Evolutionary conservation across 2,113 vertebrate genomes (phyloP).

Genomic region (human (Homo sapiens)): DNA sequence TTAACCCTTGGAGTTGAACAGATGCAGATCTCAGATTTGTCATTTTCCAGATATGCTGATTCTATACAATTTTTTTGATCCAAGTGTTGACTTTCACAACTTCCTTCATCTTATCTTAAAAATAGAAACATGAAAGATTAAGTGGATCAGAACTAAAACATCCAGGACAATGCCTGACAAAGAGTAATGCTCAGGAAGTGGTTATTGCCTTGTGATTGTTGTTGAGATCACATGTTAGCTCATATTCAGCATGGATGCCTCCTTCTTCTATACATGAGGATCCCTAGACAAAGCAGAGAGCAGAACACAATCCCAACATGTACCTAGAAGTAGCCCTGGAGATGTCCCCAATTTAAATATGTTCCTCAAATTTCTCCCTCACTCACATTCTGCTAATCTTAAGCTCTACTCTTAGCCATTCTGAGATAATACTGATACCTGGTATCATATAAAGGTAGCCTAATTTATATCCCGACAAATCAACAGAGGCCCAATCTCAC

Average conservation of each 20-base stretch:
- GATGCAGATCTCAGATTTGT: not conserved
- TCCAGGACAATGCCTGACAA: not conserved
- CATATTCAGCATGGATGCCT: not conserved
- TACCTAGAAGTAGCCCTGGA: not conserved
- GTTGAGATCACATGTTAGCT: not conserved
- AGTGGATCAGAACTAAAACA: not conserved
- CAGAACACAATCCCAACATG: not conserved
- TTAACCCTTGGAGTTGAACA: not conserved
- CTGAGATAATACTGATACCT: not conserved
- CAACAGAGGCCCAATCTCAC: not conserved
- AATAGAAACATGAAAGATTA: not conserved
- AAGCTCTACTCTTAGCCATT: not conserved
- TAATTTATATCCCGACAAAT: not conserved
- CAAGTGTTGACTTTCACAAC: not conserved
- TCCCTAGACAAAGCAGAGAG: not conserved
- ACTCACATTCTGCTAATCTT: not conserved
- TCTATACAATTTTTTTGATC: not conserved
- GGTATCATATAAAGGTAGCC: not conserved
- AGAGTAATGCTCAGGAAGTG: not conserved
- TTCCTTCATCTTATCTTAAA: not conserved
- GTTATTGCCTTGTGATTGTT: not conserved
- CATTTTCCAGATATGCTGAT: not conserved
- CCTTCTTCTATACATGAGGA: not conserved
- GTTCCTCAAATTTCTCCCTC: not conserved
- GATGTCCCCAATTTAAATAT: not conserved